Evolutionary conservation across 2,113 vertebrate species (phyloP).

Genomic region (Odobenus rosmarus): DNA sequence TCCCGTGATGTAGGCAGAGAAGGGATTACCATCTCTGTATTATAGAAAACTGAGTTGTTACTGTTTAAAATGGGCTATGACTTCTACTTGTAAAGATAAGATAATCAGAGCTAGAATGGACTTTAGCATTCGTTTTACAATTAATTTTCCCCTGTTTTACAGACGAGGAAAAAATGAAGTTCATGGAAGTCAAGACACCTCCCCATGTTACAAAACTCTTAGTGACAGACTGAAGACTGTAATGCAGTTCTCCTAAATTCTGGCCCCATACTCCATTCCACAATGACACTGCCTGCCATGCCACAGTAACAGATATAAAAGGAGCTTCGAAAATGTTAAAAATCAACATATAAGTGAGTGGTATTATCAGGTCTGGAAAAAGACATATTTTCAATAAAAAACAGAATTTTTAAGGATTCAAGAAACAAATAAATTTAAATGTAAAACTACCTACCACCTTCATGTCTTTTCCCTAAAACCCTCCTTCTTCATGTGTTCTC

Average conservation of each 20-base stretch:
- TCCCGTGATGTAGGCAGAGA: background rate
- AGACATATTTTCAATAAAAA: slow-evolving; percentile 29
- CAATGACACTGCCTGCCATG: background rate
- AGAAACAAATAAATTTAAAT: slow-evolving; percentile 36
- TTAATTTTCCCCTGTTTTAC: background rate
- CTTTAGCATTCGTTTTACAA: background rate
- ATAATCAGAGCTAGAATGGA: background rate
- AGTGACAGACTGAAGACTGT: background rate
- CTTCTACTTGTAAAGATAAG: background rate
- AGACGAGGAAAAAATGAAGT: background rate
- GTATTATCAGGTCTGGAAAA: background rate
- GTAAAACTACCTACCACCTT: slow-evolving; percentile 13
- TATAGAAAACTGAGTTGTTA: background rate
- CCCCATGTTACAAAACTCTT: background rate
- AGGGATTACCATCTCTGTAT: background rate
- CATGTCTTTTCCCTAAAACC: background rate
- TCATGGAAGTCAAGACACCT: background rate
- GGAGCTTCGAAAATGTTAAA: background rate
- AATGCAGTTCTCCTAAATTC: background rate
- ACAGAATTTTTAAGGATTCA: background rate
- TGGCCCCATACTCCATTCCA: background rate
- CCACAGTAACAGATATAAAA: background rate
- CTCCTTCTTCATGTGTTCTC: background rate
- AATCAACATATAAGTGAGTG: background rate
- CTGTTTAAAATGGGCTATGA: background rate